Evolutionary conservation across 2,888 invertebrate species (phyloP), one percentile per base, ranked within the genome.

Genomic region (Tetranychus piercei): DNA sequence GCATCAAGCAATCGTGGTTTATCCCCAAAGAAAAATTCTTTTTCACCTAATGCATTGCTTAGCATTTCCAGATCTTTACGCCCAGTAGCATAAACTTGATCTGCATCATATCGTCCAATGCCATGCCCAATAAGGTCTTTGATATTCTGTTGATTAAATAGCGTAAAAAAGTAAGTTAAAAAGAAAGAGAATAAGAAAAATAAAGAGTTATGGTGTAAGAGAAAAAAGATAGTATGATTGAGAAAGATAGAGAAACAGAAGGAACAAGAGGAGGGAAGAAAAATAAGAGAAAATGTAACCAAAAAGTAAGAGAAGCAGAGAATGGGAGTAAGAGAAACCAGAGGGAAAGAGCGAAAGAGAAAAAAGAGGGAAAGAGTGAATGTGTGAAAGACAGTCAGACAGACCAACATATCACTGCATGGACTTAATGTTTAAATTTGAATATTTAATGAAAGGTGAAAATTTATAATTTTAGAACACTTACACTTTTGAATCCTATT

Each of bases 1-100:
- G 94, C 90, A 83, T 96, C 96, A 83, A 92, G 92, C 81, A 89
- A 87, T 79, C 93, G 91, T 55, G 94, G 94, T 81, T 93, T 92
- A 82, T 94, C 92, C 74, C 96, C 95, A 81, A 94, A 94, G 87
- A 95, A 92, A 87, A 91, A 96, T 65, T 91, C 91, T 83, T 93
- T 93, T 82, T 92, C 91, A 75, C 90, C 90, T 77, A 96, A 87
- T 85, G 91, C 88, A 80, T 92, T 90, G 77, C 92, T 92, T 74
- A 96, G 88, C 73, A 92, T 93, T 82, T 90, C 89, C 79, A 96
- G 86, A 84, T 96, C 96, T 80, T 90, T 88, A 83, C 90, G 89
- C 78, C 94, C 95, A 80, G 94, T 90, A 82, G 91, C 89, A 81
- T 90, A 87, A 81, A 94, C 91, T 83, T 94, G 94, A 79, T 93